A percentile compares a stretch with the other conserved stretches of the same genome.
phyloP scores from a whole-genome alignment of 1,140 invertebrate genomes.

The Drosophila rhopaloa region DNA sequence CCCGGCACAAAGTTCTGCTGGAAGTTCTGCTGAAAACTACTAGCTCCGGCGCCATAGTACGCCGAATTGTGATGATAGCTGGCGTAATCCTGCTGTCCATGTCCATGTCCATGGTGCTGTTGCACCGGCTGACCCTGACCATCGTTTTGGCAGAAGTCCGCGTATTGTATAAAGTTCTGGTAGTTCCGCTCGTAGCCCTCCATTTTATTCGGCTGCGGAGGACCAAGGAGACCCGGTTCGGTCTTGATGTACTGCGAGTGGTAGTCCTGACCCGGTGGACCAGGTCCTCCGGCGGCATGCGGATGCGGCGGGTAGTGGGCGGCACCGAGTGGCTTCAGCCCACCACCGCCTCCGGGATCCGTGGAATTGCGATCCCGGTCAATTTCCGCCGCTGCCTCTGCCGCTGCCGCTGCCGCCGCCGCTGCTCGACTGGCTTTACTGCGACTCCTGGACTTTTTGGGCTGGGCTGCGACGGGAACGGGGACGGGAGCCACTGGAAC shows the following conservation, averaged over 20 bases:
- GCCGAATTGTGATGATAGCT: conserved; percentile 78
- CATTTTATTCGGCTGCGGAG: conserved; percentile 80
- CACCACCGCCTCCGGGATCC: conserved; percentile 72
- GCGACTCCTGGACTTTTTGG: conserved; percentile 64
- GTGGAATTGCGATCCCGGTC: conserved; percentile 79
- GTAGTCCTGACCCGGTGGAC: conserved; percentile 57
- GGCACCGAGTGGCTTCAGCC: conserved; percentile 58
- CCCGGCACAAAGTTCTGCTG: conserved; percentile 81
- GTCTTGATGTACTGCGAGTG: conserved; percentile 81
- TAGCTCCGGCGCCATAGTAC: conserved; percentile 67
- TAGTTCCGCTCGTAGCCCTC: conserved; percentile 84
- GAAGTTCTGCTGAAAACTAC: conserved; percentile 80
- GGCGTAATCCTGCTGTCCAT: conserved; percentile 74
- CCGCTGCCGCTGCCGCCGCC: conserved; percentile 58
- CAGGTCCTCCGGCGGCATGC: conserved; percentile 18
- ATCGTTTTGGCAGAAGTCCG: conserved; percentile 84
- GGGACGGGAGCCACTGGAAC: conserved; percentile 2
- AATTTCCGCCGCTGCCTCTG: conserved; percentile 62
- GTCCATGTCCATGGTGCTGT: conserved; percentile 65
- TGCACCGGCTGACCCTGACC: conserved; percentile 68
- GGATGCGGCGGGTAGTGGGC: conserved; percentile 71
- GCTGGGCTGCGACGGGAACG: conserved; percentile 29
- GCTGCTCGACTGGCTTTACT: conserved; percentile 64
- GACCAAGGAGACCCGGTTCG: conserved; percentile 68
- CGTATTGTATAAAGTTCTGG: conserved; percentile 84